Evolutionary conservation across 2,797 vertebrate species (phyloP), one percentile per base, ranked within the genome.

Genomic region (Enteromius radiatus): DNA sequence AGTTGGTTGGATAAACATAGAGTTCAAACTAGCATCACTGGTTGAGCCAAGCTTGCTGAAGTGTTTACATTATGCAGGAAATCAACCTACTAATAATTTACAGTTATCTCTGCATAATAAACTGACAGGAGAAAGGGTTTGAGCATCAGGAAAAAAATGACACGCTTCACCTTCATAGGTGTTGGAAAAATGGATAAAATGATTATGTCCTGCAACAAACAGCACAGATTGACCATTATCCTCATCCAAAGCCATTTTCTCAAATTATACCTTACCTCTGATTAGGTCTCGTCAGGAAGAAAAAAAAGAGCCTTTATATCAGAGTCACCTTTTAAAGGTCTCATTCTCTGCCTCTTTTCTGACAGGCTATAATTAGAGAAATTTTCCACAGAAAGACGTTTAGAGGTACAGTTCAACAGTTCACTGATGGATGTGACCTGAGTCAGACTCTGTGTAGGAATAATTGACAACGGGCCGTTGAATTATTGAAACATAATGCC

Each of bases 241-340:
- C 73, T 73, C 59, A 74, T 41, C 59, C 41, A 74, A 15, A 64
- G 41, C 59, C 19, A 64, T 74, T 65, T 81, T 74, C 56, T 36
- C 12, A 49, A 15, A 81, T 74, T 64, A 38, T n/a, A n/a, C n/a
- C n/a, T n/a, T 5, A 59, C 47, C 23, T 59, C 47, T 70, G 78
- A 70, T 69, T 28, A 70, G 65, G 33, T 3, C 65, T 80, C 65
- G 54, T 59, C 33, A 31, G 17, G 17, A 21, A 43, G 49, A n/a
- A 43, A 80, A 68, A 54, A 28, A 21, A 28, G 31, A 26, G 64
- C 31, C 45, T 64, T 59, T 59, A 23, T 23, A 19, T 3, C 47
- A 54, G 63, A 68, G 59, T 31, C 75, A 38, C 61, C 33, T 52
- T 78, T 78, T 33, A 68, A 68, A 67, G 63, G 64, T 78, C 63